Evolutionary conservation across 2,797 vertebrate genomes (phyloP), one percentile per base, ranked within the genome.

Genomic region (Philypnodon macrostomus): DNA sequence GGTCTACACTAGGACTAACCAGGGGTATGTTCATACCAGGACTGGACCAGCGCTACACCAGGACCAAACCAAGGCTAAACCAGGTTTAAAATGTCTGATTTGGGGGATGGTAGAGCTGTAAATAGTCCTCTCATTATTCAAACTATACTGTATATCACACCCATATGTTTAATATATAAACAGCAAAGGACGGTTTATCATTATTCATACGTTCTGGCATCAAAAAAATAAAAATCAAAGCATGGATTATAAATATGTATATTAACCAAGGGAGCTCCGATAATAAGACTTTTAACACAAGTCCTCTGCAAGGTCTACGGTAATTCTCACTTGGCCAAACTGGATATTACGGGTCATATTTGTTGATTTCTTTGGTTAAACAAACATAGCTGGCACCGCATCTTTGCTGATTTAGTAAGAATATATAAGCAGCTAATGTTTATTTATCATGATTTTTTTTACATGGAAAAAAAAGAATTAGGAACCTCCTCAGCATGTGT

Each of bases 111-210:
- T 30, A 27, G 47, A 15, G 2, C 8, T 79, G 80, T 77, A 84
- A 82, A 84, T 76, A 76, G 63, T 70, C 53, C 45, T 72, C 75
- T 85, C 81, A 83, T 86, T 86, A 86, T 84, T 67, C 44, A 30
- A 23, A 63, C 65, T 81, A 81, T 80, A 84, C 6, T 79, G 75
- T 64, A 67, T 76, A 76, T 84, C 67, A 62, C 67, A 81, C 73
- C 79, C 54, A 71, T 67, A 61, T 70, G 80, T 81, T 64, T 73
- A 77, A 87, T 87, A 85, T 84, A 77, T 81, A 84, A 86, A 85
- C 79, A 80, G 76, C 60, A 6, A 58, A 82, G 68, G 58, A 42
- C 41, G 69, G 73, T 75, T 83, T 81, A 70, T 83, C 83, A 77
- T 81, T 81, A 78, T 65, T 75, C 81, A 75, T 74, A 71, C 35